Evolutionary conservation across 2,888 invertebrate genomes (phyloP), one percentile per base, ranked within the genome.

Genomic region (Mactromeris polynyma): DNA sequence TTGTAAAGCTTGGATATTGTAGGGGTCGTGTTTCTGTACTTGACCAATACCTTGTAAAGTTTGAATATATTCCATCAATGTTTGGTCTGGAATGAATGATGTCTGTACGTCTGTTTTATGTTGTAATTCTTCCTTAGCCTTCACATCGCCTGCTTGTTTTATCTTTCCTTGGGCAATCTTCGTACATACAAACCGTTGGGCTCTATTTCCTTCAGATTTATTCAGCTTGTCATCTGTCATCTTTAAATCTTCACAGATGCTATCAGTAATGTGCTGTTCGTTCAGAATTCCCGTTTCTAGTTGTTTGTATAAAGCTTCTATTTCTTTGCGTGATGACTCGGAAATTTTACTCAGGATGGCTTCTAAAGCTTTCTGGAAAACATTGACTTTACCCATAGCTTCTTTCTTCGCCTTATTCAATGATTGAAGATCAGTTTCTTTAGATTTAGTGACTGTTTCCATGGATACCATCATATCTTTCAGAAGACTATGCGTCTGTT

Each of bases 391-490:
- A 46, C 17, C 46, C 46, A 46, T 17, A 2, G 3, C 6, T 4
- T 46, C 14, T 46, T 4, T 46, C 46, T 46, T 46, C 46, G 46
- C 11, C 17, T 46, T 46, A 46, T 9, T 11, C 46, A 46, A 46
- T 46, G 3, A 17, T 46, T 46, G 46, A 46, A 46, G 46, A 17
- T 46, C 14, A 46, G 46, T 17, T 17, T 11, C 1, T 4, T 46
- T 46, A 2, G 46, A 46, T 51, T 17, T 46, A n/a, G n/a, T n/a
- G n/a, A n/a, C n/a, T 21, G 26, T 26, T 58, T 21, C 26, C 46
- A 46, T 58, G 58, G 58, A n/a, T n/a, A 58, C 58, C 58, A 58
- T 58, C 58, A 58, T 58, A 19, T 58, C 58, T 58, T 21, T 58
- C 21, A 58, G 58, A 14, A 58, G n/a, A 58, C 58, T 19, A n/a